Conservation (phyloP, 2,113 vertebrate genomes). For the Hyla sarda region DNA sequence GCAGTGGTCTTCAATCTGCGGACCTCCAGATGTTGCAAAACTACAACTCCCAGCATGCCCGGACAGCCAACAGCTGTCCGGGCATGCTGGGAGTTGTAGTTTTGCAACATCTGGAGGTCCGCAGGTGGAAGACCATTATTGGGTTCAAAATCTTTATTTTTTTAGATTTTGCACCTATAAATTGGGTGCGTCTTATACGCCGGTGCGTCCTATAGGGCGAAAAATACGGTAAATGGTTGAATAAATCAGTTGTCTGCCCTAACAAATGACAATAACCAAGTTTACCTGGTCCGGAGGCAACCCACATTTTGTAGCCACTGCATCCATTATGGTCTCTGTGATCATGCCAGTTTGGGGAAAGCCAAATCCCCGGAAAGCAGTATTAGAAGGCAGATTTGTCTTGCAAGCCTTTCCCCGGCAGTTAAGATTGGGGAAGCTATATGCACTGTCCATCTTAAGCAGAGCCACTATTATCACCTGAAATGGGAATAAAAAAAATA, state of each 20-base stretch:
- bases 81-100: too few species aligned
- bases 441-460: slow-evolving; percentile 79
- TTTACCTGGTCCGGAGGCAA: slow-evolving; percentile 61
- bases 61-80: too few species aligned
- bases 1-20: too few species aligned
- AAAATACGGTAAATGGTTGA: background rate
- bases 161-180: too few species aligned
- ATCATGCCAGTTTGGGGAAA: slow-evolving; percentile 77
- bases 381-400: slow-evolving; percentile 88
- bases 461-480: slow-evolving; percentile 68
- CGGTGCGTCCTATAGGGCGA: too few species aligned
- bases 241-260: background rate
- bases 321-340: slow-evolving; percentile 77
- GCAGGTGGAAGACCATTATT: too few species aligned
- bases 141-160: too few species aligned
- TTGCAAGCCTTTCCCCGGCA: slow-evolving; percentile 73
- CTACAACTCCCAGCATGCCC: too few species aligned
- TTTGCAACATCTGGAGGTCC: too few species aligned
- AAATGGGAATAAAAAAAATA: background rate
- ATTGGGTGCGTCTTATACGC: too few species aligned
- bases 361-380: slow-evolving; percentile 82
- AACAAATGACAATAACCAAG: background rate
- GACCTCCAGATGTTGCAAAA: too few species aligned
- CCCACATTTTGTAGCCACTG: slow-evolving; percentile 75
- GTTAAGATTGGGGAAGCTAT: slow-evolving; percentile 80